phyloP scores from a whole-genome alignment of 2,888 invertebrate species.

The Zaprionus obscuricornis region DNA sequence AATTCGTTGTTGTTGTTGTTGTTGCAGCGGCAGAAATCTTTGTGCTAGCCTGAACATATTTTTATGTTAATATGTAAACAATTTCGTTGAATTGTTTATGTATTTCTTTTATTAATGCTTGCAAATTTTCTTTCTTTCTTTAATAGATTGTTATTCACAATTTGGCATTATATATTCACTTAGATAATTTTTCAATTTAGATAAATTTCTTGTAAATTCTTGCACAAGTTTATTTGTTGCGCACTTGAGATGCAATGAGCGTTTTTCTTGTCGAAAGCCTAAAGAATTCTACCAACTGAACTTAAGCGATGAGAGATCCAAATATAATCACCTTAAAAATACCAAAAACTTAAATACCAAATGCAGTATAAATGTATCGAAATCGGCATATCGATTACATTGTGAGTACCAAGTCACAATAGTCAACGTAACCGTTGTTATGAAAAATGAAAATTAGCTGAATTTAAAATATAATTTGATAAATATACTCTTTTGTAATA shows the following conservation, averaged over 20 bases:
- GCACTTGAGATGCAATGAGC: slow-evolving; percentile 43
- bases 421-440: no score
- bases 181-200: background rate
- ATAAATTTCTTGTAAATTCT: slow-evolving; percentile 34
- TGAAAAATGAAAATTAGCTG: no score
- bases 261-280: slow-evolving; percentile 31
- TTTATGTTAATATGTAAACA: background rate
- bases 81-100: background rate
- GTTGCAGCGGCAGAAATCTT: slow-evolving; percentile 55
- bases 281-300: slow-evolving; percentile 13
- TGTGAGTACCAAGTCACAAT: no score
- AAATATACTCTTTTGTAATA: no score
- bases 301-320: background rate
- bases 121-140: background rate
- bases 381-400: no score
- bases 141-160: no score
- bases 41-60: slow-evolving; percentile 75
- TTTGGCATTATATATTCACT: slow-evolving; percentile 1
- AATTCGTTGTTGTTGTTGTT: slow-evolving; percentile 49
- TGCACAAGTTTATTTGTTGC: slow-evolving; percentile 31
- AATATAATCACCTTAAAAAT: background rate
- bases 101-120: background rate
- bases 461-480: no score
- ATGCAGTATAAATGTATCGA: no score
- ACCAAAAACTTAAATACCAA: slow-evolving; percentile 3